Evolutionary conservation across 2,113 vertebrate species (phyloP).

Genomic region (Onychorhynchus coronatus): DNA sequence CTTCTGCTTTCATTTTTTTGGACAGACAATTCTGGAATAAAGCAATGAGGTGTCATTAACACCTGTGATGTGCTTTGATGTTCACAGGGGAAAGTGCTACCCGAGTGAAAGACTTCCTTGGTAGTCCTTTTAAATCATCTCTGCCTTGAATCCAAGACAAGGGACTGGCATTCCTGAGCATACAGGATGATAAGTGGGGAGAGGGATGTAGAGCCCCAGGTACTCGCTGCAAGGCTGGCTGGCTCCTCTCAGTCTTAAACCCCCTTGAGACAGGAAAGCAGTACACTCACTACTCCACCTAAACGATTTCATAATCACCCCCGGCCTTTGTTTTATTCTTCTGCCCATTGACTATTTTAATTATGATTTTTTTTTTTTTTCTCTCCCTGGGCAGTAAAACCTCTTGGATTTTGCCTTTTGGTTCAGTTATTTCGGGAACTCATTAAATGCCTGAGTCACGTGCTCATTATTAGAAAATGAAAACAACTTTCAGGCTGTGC

Average conservation of each 20-base stretch:
- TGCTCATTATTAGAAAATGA: slow-evolving; percentile 55
- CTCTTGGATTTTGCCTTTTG: slow-evolving; percentile 52
- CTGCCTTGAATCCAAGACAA: background rate
- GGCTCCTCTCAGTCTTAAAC: background rate
- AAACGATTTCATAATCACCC: background rate
- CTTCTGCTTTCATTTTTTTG: background rate
- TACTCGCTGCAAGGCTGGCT: background rate
- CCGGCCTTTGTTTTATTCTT: background rate
- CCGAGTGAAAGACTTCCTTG: background rate
- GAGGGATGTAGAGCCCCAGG: background rate
- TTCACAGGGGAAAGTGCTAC: background rate
- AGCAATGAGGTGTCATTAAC: rapidly evolving
- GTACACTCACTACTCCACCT: background rate
- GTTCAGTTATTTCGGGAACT: slow-evolving; percentile 68
- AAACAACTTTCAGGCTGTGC: slow-evolving; percentile 38
- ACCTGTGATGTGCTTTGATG: background rate
- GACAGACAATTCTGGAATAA: background rate
- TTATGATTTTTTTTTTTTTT: slow-evolving; percentile 13
- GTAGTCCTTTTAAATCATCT: background rate
- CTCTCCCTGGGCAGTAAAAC: slow-evolving; percentile 31
- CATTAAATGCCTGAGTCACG: slow-evolving; percentile 65
- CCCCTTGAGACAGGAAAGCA: background rate
- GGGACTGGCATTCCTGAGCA: background rate
- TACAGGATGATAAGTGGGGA: rapidly evolving
- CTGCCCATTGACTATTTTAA: slow-evolving; percentile 63